These are phyloP conservation scores for Boloria selene DNA, from an alignment of 2,888 invertebrate species.

Conservation along the genomic window DNA sequence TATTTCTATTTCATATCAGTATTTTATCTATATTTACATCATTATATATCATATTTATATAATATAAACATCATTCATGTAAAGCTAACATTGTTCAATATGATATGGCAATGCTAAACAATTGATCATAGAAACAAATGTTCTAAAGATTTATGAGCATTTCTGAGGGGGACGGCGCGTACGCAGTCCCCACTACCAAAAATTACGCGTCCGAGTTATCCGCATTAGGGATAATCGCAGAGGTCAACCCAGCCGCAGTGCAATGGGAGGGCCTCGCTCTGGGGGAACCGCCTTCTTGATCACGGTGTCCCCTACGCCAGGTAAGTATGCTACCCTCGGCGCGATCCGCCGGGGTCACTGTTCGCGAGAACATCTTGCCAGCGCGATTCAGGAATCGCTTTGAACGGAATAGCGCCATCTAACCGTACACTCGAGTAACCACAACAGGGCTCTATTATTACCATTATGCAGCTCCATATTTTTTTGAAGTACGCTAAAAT, in stretches of 20 bases:
- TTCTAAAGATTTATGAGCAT: too few species aligned
- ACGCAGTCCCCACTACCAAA: conserved; percentile 59
- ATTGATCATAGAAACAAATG: too few species aligned
- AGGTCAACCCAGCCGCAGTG: conserved; percentile 59
- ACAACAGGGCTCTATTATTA: neutral
- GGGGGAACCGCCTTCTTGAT: conserved; percentile 59
- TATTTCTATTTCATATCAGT: too few species aligned
- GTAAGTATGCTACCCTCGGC: conserved; percentile 37
- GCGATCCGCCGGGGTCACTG: conserved; percentile 4
- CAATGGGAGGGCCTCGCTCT: conserved; percentile 56
- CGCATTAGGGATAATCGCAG: conserved; percentile 59
- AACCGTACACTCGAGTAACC: too few species aligned
- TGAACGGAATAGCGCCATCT: conserved; percentile 20
- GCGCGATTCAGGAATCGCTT: conserved; percentile 25
- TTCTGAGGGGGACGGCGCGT: conserved; percentile 38
- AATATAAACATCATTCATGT: too few species aligned
- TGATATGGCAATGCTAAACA: too few species aligned
- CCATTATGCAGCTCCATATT: too few species aligned
- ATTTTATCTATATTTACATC: too few species aligned
- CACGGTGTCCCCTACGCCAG: conserved; percentile 55
- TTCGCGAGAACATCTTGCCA: conserved; percentile 18
- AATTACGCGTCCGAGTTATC: conserved; percentile 59
- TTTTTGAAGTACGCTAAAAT: too few species aligned
- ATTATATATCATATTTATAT: too few species aligned
- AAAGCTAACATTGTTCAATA: too few species aligned